Base-by-base conservation (phyloP, 2,113 vertebrate species). In the Macquaria australasica region DNA sequence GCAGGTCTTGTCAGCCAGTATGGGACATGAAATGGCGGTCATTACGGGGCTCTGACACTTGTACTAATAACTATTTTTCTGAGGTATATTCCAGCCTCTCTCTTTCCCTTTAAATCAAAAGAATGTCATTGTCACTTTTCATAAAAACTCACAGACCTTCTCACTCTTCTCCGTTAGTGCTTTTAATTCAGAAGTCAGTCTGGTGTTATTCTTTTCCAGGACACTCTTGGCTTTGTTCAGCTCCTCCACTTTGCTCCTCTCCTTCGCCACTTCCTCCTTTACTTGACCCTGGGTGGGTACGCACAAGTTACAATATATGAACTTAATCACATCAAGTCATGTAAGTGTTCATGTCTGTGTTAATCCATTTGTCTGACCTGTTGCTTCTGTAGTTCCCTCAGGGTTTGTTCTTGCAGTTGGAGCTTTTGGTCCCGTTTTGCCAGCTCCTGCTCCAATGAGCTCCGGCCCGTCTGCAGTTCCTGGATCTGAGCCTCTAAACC, bases 251-350 rank as follows among this genome's bases (percentile, higher is more conserved):
- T 94, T 97, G 77, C 92, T 94, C 89, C 94, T 97, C 93, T 97
- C 97, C 91, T 97, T 97, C 87, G 94, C 93, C 88, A 99, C 89
- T 66, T 97, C 96, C 84, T 97, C 97, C 88, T 97, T 97, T 73
- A 95, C 94, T 67, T 96, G 90, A 85, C 88, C 95, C 98, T 99
- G 64, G 4, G 55, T 11, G 56, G 37, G 4, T 1, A 37, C 53
- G 10, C 21, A 71, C 3, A 31, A 2, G 34, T 62, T 9, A 81
- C 11, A 59, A 69, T 37, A 48, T 11, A 63, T 43, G 0, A 31
- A 43, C 4, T n/a, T 9, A 8, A 45, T 12, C 11, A 23, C 14
- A 55, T 50, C 3, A 50, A 55, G 18, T 51, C 4, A 39, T 11
- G 8, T 4, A 66, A 39, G 43, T 39, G 37, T 34, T 34, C n/a